Conservation (phyloP, 1,140 invertebrate species). For the Aphaenogaster ashmeadi region DNA sequence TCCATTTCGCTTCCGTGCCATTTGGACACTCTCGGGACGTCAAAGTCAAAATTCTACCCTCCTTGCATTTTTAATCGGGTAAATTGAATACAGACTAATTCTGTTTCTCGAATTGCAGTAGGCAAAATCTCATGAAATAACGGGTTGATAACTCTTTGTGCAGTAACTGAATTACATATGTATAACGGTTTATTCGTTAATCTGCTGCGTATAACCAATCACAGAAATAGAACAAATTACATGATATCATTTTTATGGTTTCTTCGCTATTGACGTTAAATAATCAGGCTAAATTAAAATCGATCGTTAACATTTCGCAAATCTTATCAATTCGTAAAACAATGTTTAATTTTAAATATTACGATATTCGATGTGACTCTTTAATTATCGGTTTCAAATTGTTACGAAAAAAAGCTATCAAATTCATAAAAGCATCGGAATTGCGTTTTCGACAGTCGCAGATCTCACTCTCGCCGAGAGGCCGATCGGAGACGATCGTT, state of each 20-base stretch:
- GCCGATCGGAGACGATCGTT: conserved; percentile 60
- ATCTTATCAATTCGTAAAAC: background rate
- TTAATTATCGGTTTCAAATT: conserved; percentile 15
- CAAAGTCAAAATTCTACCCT: background rate
- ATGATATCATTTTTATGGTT: background rate
- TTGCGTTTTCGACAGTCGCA: conserved; percentile 61
- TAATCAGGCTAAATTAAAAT: background rate
- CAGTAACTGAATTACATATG: conserved; percentile 14
- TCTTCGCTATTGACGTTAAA: background rate
- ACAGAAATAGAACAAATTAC: background rate
- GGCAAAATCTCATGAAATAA: background rate
- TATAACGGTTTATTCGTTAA: background rate
- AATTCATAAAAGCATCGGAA: background rate
- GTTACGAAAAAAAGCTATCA: background rate
- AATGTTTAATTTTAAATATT: background rate
- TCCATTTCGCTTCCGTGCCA: conserved; percentile 7
- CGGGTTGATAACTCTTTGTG: conserved; percentile 16
- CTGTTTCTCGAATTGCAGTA: background rate
- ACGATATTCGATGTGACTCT: too few species aligned
- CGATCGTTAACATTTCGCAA: background rate
- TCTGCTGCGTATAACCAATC: conserved; percentile 13
- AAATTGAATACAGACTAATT: background rate
- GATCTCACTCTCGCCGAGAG: conserved; percentile 34
- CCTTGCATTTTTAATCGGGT: conserved; percentile 44
- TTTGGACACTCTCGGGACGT: background rate